Conservation (phyloP, 2,113 vertebrate genomes). For the Ameiurus melas region DNA sequence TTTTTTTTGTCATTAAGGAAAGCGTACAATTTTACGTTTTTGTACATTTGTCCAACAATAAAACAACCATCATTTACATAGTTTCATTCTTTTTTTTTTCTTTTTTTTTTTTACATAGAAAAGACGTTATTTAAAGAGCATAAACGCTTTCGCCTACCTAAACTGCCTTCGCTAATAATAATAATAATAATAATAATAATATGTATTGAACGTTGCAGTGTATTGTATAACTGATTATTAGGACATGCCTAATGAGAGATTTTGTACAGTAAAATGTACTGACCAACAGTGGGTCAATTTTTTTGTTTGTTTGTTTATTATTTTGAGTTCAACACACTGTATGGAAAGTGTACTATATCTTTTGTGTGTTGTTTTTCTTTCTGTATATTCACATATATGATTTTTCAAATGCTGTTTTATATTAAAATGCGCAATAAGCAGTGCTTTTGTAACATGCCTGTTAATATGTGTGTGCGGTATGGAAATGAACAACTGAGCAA, state of each 20-base stretch:
- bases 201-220: not conserved
- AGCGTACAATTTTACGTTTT: not conserved
- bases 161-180: not conserved
- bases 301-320: not conserved
- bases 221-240: not conserved
- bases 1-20: not conserved
- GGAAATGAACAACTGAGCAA: not conserved
- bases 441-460: not conserved
- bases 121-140: not conserved
- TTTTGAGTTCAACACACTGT: not conserved
- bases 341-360: not conserved
- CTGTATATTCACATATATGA: slow-evolving; percentile 37
- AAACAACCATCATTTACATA: not conserved
- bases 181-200: not conserved
- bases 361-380: slow-evolving; percentile 26
- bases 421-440: slow-evolving; percentile 31
- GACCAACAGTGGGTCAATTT: not conserved
- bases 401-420: slow-evolving; percentile 31
- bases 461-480: not conserved
- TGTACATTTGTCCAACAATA: not conserved
- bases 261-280: not conserved
- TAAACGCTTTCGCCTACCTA: not conserved
- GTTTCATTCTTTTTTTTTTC: too few species aligned
- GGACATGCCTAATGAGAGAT: not conserved
- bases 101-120: not conserved